Evolutionary conservation across 2,113 vertebrate species (phyloP), one percentile per base, ranked within the genome.

Genomic region (Fregata magnificens): DNA sequence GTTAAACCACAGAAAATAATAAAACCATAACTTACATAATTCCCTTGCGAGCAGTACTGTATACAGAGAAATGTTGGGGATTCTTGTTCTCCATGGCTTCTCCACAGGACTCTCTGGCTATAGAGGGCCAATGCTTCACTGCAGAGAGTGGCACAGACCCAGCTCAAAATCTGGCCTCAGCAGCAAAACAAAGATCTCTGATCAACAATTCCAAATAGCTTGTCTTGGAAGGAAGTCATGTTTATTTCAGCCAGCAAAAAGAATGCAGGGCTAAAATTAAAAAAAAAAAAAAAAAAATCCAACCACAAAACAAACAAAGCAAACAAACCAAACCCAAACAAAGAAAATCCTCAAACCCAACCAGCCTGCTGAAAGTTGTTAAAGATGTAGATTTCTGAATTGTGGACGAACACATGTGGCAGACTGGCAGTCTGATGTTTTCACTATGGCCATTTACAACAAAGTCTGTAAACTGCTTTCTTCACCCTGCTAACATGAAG

Each of bases 1-100:
- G 86, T 81, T 90, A 90, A 95, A 97, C 42, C 45, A 94, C 59
- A 92, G 77, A 83, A 97, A 81, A 94, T 89, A 95, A 96, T 93
- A 95, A 97, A 93, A 42, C 38, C 82, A 65, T 88, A 93, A 84
- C 50, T 93, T 94, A 82, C 16, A 86, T 74, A 81, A 91, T 76
- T 92, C 85, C 80, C 90, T 84, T 62, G 70, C 2, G 16, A 92
- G 36, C 69, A 80, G 76, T 66, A 66, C 16, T 76, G 36, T 79
- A 42, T 32, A 72, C 13, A 34, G 52, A 97, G 61, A 90, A 73
- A 61, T 73, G 36, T 42, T 56, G 45, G 50, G 47, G 31, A 53
- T 58, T 88, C 62, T 91, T 4, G 1, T 70, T 90, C 82, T 81
- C 71, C 31, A 16, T 47, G 34, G 38, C 49, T 93, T 78, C 55